Base-by-base conservation (phyloP, 2,113 vertebrate species). In the Irena cyanogastra region DNA sequence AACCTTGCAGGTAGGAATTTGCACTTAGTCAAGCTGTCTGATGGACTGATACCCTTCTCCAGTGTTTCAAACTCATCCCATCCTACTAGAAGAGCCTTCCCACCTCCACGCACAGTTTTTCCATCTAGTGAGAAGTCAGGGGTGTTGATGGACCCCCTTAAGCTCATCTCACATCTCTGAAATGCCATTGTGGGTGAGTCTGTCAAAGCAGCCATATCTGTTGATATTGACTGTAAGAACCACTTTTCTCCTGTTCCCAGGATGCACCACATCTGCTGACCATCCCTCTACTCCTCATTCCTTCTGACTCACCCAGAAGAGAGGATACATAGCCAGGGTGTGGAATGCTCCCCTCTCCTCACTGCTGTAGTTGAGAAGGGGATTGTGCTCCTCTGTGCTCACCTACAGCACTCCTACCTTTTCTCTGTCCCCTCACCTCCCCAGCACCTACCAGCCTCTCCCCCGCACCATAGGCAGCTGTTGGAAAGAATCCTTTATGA, bases 161-260 rank as follows among this genome's bases (percentile, higher is more conserved):
- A 42, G 41, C 45, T 83, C 33, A 7, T 16, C 20, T 39, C 65
- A 49, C 2, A 1, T 24, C 20, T 72, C 77, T 50, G 65, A 61
- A 77, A 22, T 37, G 33, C 41, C 28, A 2, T 44, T 41, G 1
- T 11, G 31, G 22, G 16, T 74, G 28, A 33, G 18, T 31, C 37
- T 30, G 44, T 23, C 6, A 8, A 41, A 65, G 84, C n/a, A 69
- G 63, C 54, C n/a, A 0, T 49, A 26, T 26, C 68, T 77, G 64
- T 4, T 3, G 0, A 0, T 2, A 0, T 2, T 83, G 39, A 6
- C 12, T 45, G 13, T 6, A 28, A 45, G 65, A 54, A 23, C 7
- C 0, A 1, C 44, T 69, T 41, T 10, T 23, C 30, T 18, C 9
- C 50, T 9, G 0, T 8, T 76, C 44, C 79, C 37, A 21, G 0